Conservation (phyloP, 2,797 vertebrate genomes). For the Intellagama lesueurii region DNA sequence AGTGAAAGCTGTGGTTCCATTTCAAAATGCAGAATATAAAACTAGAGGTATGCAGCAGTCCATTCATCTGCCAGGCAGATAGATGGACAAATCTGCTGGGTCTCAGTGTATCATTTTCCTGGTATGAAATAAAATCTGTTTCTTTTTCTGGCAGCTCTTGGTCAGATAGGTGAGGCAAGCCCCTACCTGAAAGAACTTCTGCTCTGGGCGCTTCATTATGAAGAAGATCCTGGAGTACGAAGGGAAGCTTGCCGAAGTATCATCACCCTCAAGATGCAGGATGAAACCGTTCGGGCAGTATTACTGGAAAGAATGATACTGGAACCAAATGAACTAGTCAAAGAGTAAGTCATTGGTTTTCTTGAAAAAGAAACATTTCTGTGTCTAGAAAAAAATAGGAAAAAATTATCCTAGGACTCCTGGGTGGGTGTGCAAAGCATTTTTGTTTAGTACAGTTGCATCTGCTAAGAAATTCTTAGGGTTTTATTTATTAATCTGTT, state of each 20-base stretch:
- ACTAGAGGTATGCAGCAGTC: not conserved
- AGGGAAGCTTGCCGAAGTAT: constrained; percentile 79
- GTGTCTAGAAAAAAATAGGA: not conserved
- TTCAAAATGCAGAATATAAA: not conserved
- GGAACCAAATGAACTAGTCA: constrained; percentile 75
- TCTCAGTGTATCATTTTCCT: not conserved
- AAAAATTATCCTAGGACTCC: not conserved
- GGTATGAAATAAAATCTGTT: not conserved
- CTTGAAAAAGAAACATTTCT: not conserved
- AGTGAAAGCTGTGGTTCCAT: not conserved
- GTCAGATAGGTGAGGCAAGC: constrained; percentile 76
- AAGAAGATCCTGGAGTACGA: constrained; percentile 76
- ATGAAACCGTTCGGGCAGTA: constrained; percentile 69
- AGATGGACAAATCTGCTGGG: not conserved
- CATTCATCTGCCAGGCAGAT: not conserved
- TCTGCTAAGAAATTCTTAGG: not conserved
- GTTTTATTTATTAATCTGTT: too few relatives aligned
- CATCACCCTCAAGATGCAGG: constrained; percentile 67
- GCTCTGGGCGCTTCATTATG: constrained; percentile 79
- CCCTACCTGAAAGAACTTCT: constrained; percentile 72
- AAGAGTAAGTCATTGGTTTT: constrained; percentile 70
- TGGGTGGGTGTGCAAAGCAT: not conserved
- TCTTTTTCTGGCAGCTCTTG: constrained; percentile 72
- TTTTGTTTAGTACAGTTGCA: not conserved
- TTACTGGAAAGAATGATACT: constrained; percentile 76